Percentiles rank a stretch among this genome's conserved stretches.
Evolutionary conservation across 30 jellyfish, hydroid and myxozoan genomes (phyloP).

Genomic region (Cassiopea xamachana): DNA sequence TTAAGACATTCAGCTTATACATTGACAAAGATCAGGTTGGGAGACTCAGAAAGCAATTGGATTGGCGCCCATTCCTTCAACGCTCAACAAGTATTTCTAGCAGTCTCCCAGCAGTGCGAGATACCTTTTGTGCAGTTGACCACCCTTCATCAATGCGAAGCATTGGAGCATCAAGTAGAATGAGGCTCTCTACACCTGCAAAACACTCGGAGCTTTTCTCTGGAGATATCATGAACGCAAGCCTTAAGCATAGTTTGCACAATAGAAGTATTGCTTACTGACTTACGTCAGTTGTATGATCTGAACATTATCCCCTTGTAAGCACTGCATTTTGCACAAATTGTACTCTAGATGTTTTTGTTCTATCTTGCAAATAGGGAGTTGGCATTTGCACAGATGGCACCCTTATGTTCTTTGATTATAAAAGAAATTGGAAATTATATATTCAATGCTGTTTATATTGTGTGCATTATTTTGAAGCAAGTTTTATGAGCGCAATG

Average conservation of each 20-base stretch:
- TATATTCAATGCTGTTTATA: no score
- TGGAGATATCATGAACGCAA: slow-evolving; percentile 55
- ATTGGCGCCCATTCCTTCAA: slow-evolving; percentile 72
- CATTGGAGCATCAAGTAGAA: slow-evolving; percentile 51
- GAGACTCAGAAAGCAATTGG: slow-evolving; percentile 63
- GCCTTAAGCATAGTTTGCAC: slow-evolving; percentile 26
- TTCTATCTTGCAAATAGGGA: no score
- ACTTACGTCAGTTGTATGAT: no score
- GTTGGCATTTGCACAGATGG: no score
- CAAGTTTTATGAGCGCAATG: no score
- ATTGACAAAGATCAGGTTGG: slow-evolving; percentile 78
- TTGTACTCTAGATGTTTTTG: no score
- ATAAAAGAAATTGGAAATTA: no score
- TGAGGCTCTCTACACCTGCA: slow-evolving; percentile 63
- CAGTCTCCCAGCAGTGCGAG: slow-evolving; percentile 65
- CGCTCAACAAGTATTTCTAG: slow-evolving; percentile 63
- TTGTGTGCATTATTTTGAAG: no score
- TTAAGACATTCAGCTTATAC: slow-evolving; percentile 72
- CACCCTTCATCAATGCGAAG: slow-evolving; percentile 75
- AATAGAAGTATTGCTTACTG: not conserved
- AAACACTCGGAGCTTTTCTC: slow-evolving; percentile 25
- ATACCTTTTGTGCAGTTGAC: slow-evolving; percentile 68
- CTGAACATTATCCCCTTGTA: no score
- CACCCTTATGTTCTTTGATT: no score
- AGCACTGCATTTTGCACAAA: no score